Evolutionary conservation across 2,888 invertebrate species (phyloP).

Genomic region (Ditylenchus weischeri): DNA sequence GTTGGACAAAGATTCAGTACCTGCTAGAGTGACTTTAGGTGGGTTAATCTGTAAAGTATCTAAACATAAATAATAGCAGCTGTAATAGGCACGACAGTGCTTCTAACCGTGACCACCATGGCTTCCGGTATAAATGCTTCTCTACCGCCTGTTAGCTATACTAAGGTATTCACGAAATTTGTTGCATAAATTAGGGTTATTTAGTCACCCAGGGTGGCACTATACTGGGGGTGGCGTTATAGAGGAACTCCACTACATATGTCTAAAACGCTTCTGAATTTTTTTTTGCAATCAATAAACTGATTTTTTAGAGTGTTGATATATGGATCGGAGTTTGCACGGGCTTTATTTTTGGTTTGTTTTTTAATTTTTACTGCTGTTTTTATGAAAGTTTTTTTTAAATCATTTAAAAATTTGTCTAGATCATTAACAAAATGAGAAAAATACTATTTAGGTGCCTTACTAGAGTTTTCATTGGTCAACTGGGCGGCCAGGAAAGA

Average conservation of each 20-base stretch:
- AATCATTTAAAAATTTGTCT: too few species aligned
- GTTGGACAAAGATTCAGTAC: slow-evolving; percentile 59
- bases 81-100: slow-evolving; percentile 78
- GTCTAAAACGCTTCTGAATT: neutral
- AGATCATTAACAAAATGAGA: neutral
- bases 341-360: slow-evolving; percentile 31
- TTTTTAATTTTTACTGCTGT: neutral
- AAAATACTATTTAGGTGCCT: slow-evolving; percentile 34
- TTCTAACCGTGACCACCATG: slow-evolving; percentile 81
- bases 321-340: slow-evolving; percentile 57
- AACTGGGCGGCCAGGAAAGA: slow-evolving; percentile 56
- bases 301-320: slow-evolving; percentile 46
- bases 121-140: slow-evolving; percentile 57
- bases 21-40: slow-evolving; percentile 57
- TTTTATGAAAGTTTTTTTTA: too few species aligned
- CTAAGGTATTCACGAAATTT: slow-evolving; percentile 36
- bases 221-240: too few species aligned
- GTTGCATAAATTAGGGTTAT: too few species aligned
- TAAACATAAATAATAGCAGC: neutral
- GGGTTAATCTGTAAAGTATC: neutral
- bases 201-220: too few species aligned
- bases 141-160: slow-evolving; percentile 54
- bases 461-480: slow-evolving; percentile 56
- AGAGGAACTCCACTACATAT: neutral
- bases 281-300: neutral